Conservation (phyloP, 2,888 invertebrate species). For the Lasioglossum pauxillum region DNA sequence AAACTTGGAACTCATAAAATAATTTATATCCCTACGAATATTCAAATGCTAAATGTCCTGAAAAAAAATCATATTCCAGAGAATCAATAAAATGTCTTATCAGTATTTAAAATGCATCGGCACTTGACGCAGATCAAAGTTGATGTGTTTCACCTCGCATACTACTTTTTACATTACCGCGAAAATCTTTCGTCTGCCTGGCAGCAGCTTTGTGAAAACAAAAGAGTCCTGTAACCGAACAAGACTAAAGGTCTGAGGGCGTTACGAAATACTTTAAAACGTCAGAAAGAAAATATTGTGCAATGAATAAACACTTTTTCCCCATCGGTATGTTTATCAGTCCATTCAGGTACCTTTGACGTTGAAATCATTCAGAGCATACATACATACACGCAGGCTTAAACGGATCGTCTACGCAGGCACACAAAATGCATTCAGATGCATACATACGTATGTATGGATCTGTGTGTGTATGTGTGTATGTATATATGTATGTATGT, state of each 20-base stretch:
- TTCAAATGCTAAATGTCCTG: conserved; percentile 32
- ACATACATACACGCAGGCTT: conserved; percentile 36
- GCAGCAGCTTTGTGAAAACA: conserved; percentile 19
- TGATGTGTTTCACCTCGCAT: conserved; percentile 9
- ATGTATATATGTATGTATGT: not conserved
- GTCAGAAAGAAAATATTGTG: conserved; percentile 54
- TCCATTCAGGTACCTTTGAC: conserved; percentile 82
- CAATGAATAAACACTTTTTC: conserved; percentile 62
- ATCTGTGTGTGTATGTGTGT: not conserved
- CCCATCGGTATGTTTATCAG: conserved; percentile 73
- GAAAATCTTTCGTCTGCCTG: conserved; percentile 31
- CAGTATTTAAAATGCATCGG: conserved; percentile 42
- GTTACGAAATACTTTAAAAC: conserved; percentile 37
- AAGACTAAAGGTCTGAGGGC: conserved; percentile 56
- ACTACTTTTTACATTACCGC: conserved; percentile 8
- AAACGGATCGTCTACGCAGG: conserved; percentile 4
- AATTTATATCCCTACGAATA: conserved; percentile 14
- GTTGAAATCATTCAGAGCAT: conserved; percentile 67
- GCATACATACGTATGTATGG: not conserved
- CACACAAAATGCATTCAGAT: not conserved
- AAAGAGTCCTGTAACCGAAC: conserved; percentile 15
- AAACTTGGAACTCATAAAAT: conserved; percentile 27
- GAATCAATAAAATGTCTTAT: conserved; percentile 34
- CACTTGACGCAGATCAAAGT: conserved; percentile 38
- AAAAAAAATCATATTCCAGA: conserved; percentile 33